Evolutionary conservation across 2,113 vertebrate genomes (phyloP).

Genomic region (Silurus meridionalis): DNA sequence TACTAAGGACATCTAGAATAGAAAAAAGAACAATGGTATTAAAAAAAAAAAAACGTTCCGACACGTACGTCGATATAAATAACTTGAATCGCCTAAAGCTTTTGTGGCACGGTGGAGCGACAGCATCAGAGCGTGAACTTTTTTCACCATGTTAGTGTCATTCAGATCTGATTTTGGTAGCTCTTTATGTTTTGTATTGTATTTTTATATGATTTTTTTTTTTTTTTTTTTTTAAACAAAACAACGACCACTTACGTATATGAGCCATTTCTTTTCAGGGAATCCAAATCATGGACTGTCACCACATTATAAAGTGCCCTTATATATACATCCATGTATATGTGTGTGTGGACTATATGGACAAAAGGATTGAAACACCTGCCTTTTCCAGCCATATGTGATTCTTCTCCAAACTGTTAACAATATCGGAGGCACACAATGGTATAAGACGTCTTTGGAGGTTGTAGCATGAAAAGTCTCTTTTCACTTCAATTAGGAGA

Average conservation of each 20-base stretch:
- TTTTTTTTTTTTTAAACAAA: not conserved
- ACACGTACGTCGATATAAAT: not conserved
- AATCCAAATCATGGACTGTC: conserved; percentile 27
- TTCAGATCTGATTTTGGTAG: not conserved
- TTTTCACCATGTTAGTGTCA: conserved; percentile 5
- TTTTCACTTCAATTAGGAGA: too few relatives aligned
- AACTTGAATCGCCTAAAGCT: conserved; percentile 16
- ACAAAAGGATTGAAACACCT: too few relatives aligned
- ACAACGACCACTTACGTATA: conserved; percentile 16
- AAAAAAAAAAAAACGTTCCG: not conserved
- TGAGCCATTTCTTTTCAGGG: conserved; percentile 46
- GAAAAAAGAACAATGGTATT: not conserved
- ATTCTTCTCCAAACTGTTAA: too few relatives aligned
- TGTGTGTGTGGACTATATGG: too few relatives aligned
- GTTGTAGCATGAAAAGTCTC: too few relatives aligned
- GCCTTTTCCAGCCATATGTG: too few relatives aligned
- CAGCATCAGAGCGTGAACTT: not conserved
- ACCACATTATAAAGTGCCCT: conserved; percentile 17
- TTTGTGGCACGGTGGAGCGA: not conserved
- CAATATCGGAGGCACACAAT: too few relatives aligned
- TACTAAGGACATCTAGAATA: conserved; percentile 12
- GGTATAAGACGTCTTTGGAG: too few relatives aligned
- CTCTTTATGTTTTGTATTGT: not conserved
- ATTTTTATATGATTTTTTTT: not conserved
- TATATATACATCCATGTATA: too few relatives aligned